Conservation (phyloP, 2,888 invertebrate species). For the Cerceris ruficornis region DNA sequence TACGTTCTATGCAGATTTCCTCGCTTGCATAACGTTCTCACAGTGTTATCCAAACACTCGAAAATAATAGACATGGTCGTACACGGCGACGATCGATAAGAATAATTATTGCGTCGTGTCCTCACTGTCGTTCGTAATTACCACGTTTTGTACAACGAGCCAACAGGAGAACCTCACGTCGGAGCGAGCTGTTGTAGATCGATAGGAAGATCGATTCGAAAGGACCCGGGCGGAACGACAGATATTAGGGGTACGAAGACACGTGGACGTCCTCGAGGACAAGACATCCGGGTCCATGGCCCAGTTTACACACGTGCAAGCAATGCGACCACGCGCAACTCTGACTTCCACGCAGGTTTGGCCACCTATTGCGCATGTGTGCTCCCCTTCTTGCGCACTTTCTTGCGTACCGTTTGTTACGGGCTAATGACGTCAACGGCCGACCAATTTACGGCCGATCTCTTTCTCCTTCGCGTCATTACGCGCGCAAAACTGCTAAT, state of each 20-base stretch:
- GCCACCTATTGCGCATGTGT: conserved; percentile 14
- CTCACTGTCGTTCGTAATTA: too few relatives aligned
- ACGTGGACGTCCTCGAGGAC: conserved; percentile 44
- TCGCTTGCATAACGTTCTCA: too few relatives aligned
- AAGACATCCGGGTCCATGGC: conserved; percentile 60
- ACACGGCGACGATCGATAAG: too few relatives aligned
- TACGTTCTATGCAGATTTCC: too few relatives aligned
- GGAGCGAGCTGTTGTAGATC: background rate
- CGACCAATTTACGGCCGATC: conserved; percentile 46
- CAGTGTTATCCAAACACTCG: too few relatives aligned
- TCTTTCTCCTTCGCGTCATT: conserved; percentile 43
- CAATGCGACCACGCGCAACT: conserved; percentile 3
- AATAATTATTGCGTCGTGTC: too few relatives aligned
- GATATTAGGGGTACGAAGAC: conserved; percentile 19
- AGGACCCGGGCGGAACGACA: background rate
- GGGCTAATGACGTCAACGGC: conserved; percentile 40
- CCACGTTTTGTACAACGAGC: too few relatives aligned
- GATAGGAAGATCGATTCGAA: background rate
- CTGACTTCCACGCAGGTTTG: conserved; percentile 1
- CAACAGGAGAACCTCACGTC: too few relatives aligned
- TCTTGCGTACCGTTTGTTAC: conserved; percentile 41
- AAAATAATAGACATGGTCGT: too few relatives aligned
- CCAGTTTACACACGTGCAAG: conserved; percentile 53
- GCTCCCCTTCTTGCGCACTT: conserved; percentile 27
- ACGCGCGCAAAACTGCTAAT: conserved; percentile 34